Evolutionary conservation across 2,797 vertebrate genomes (phyloP).

Genomic region (Acrocephalus scirpaceus): DNA sequence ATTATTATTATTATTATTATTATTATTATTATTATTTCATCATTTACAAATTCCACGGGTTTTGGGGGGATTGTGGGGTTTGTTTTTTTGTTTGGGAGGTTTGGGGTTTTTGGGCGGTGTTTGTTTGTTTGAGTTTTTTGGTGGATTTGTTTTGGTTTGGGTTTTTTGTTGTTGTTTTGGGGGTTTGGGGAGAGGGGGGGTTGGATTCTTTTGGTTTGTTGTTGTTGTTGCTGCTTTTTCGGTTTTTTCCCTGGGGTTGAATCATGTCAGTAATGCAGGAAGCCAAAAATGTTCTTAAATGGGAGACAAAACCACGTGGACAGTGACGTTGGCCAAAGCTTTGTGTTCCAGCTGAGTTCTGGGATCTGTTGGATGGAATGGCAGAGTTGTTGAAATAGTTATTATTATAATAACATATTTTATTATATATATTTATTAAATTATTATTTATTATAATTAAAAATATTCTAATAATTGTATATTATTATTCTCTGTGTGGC

Average conservation of each 20-base stretch:
- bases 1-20: too few species aligned
- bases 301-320: neutral
- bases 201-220: too few species aligned
- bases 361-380: neutral
- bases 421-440: neutral
- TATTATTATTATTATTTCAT: neutral
- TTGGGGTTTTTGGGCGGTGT: too few species aligned
- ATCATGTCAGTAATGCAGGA: neutral
- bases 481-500: neutral
- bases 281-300: neutral
- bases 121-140: neutral
- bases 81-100: too few species aligned
- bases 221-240: too few species aligned
- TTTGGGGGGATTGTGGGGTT: too few species aligned
- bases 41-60: neutral
- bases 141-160: neutral
- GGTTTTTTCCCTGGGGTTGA: neutral
- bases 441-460: neutral
- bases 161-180: neutral
- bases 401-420: too few species aligned
- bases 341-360: neutral
- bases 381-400: neutral
- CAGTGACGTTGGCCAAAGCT: neutral
- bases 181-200: too few species aligned
- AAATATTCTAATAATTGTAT: neutral